These are phyloP conservation scores for Accipiter cooperii DNA, from an alignment of 2,113 vertebrate species.

Conservation along the genomic window DNA sequence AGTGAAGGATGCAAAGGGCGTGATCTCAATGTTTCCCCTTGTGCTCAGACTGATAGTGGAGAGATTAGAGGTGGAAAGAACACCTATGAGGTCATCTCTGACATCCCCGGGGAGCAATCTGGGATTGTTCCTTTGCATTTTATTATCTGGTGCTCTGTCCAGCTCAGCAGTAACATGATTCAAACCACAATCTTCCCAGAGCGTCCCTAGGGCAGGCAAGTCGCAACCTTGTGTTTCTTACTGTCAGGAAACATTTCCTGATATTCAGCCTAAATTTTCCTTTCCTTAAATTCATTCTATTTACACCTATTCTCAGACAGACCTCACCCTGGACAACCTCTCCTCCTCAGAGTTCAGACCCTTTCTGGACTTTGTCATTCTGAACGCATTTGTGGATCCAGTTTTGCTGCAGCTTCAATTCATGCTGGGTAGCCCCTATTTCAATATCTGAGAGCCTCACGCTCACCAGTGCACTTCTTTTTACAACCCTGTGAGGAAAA, in stretches of 20 bases:
- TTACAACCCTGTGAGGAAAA: background rate
- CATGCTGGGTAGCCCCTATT: background rate
- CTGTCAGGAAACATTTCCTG: constrained; percentile 25
- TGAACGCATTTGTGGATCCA: accelerated
- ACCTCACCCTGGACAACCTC: background rate
- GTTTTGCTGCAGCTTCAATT: background rate
- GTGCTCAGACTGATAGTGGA: background rate
- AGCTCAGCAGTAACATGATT: background rate
- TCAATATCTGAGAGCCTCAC: too few species aligned
- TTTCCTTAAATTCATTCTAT: constrained; percentile 28
- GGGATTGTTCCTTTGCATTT: background rate
- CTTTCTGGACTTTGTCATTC: background rate
- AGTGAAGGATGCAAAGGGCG: background rate
- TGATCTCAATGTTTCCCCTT: background rate
- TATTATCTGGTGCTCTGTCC: background rate
- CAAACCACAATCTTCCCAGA: background rate
- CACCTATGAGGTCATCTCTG: constrained; percentile 37
- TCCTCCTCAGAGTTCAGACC: background rate
- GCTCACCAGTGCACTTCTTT: background rate
- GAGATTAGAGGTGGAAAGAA: constrained; percentile 37
- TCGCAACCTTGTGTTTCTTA: background rate
- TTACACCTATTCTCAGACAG: background rate
- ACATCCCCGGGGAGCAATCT: background rate
- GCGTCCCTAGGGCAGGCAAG: background rate
- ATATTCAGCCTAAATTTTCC: constrained; percentile 19